Evolutionary conservation across 2,113 vertebrate species (phyloP), one percentile per base, ranked within the genome.

Genomic region (Dipodomys merriami): DNA sequence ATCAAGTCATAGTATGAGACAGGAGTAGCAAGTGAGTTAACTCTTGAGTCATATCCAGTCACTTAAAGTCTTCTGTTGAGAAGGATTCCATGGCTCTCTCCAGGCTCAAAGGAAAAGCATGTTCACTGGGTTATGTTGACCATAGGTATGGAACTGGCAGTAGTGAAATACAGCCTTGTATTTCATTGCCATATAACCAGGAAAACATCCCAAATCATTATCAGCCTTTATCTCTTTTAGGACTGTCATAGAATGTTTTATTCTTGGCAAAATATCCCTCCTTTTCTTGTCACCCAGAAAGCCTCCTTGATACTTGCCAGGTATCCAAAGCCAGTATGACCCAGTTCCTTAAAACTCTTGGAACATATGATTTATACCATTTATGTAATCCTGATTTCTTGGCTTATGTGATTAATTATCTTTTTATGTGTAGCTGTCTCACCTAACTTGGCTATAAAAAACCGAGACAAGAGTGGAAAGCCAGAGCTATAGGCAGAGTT

Each of bases 351-450:
- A 73, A 57, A 82, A 87, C 20, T 93, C 85, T 64, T 83, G 22
- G 83, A 93, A 86, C 67, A 71, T 30, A 88, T n/a, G 25, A 94
- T 68, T 86, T 86, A 62, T 68, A 86, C 46, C 49, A 62, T 74
- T 90, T 83, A 68, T 44, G 65, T 72, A 78, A 84, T 79, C 95
- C 60, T 82, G 81, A 90, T 90, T 94, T 95, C 93, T 95, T 95
- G 94, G 93, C 85, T 93, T 25, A 8, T 76, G 20, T 44, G 46
- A 44, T 69, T 93, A 95, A 95, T 92, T 85, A 91, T 90, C 91
- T 90, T 88, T 91, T 90, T 90, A 86, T 77, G 67, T 65, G 49
- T 85, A 71, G 57, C 82, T 60, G 67, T 91, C 88, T 96, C 1
- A 0, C 79, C 53, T 86, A 53, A 83, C 20, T 95, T 95, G 94